Base-by-base conservation (phyloP, 2,888 invertebrate species). In the Catocala fraxini region DNA sequence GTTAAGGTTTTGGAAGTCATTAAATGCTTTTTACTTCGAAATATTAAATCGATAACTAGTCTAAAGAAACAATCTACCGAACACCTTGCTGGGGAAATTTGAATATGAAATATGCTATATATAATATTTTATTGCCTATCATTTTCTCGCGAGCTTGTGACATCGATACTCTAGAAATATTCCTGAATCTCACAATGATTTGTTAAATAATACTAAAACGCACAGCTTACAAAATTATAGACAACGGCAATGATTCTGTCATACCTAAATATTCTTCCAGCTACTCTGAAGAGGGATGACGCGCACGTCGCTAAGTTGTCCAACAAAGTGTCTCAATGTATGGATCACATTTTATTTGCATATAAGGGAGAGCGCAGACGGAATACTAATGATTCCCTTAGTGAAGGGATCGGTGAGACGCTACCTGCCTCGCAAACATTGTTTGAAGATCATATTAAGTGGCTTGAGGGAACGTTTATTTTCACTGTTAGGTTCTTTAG, bases 331-430 rank as follows among this genome's bases (percentile, higher is more conserved):
- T 57, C 53, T 52, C 49, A 25, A 54, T 74, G 61, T 64, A 58
- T 58, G 71, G 59, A 74, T 71, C 67, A 58, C 60, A 56, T 60
- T 51, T 34, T 62, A 70, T 70, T 71, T 70, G 66, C 70, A 71
- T 71, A 52, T 35, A 69, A 56, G 35, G 48, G 51, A 42, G 13
- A 7, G 34, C 56, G 13, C 3, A 33, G 7, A 5, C 35, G 33
- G 71, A 73, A 73, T 71, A 63, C 62, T 70, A 70, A 71, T 47
- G 61, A 53, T 13, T 65, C 33, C n/a, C 39, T 39, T 39, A 7
- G n/a, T 34, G 39, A 59, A 54, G 43, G 57, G 34, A 25, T 25
- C 25, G 15, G 9, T 39, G 47, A 34, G 3, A 49, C 58, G 69
- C 12, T 59, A 43, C 64, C 64, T 60, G 70, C 46, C 46, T 25